Conservation (phyloP, 1,140 invertebrate genomes). For the Drosophila sulfurigaster region DNA sequence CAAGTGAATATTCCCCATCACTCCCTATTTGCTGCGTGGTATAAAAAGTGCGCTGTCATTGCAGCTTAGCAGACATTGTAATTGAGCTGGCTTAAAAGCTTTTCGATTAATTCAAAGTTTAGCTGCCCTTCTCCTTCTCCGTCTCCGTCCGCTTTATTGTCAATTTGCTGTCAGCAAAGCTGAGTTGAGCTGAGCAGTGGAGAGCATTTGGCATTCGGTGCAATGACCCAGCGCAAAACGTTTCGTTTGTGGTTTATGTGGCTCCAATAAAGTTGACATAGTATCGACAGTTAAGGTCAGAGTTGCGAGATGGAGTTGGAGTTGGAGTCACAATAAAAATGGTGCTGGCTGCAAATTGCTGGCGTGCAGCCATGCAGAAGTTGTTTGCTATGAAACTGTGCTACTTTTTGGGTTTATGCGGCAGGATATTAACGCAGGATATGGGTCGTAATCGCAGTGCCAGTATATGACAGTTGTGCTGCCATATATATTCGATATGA, state of each 20-base stretch:
- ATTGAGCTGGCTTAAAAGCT: not conserved
- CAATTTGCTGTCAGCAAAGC: not conserved
- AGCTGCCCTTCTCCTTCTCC: not conserved
- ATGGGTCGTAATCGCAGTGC: constrained; percentile 25
- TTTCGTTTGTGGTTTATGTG: not conserved
- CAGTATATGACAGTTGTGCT: constrained; percentile 13
- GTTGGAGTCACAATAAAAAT: constrained; percentile 27
- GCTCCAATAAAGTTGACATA: constrained; percentile 16
- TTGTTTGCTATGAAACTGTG: constrained; percentile 23
- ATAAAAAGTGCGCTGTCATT: not conserved
- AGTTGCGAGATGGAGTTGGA: not conserved
- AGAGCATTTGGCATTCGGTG: not conserved
- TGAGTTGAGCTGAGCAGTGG: no score
- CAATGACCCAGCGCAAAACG: not conserved
- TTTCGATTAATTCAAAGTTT: not conserved
- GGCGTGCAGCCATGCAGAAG: constrained; percentile 36
- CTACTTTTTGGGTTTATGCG: constrained; percentile 21
- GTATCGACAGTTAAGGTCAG: constrained; percentile 2
- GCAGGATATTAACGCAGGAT: constrained; percentile 26
- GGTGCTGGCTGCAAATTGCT: constrained; percentile 18
- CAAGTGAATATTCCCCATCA: no score
- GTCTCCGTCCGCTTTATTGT: not conserved
- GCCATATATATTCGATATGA: constrained; percentile 13
- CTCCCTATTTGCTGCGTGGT: no score
- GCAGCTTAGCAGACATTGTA: not conserved